Percentiles rank a stretch among this genome's conserved stretches.
Conservation (phyloP, 2,797 vertebrate species). For the Danio aesculapii region DNA sequence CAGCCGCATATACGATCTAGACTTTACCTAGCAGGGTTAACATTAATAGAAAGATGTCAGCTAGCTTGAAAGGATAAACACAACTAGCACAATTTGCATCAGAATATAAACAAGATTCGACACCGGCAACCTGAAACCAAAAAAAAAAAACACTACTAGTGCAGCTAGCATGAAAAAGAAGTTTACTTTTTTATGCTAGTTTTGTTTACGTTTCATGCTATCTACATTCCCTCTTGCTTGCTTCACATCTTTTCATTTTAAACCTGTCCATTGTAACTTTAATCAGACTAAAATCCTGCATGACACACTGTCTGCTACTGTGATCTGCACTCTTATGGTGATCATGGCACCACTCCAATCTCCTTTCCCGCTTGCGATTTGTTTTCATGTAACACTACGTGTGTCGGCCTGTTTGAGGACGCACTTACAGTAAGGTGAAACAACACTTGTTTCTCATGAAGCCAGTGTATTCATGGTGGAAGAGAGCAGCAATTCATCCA, state of each 20-base stretch:
- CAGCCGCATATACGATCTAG: too few relatives aligned
- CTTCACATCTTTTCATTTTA: background rate
- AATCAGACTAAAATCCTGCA: slow-evolving; percentile 14
- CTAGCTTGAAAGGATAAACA: too few relatives aligned
- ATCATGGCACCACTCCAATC: slow-evolving; percentile 15
- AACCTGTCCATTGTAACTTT: background rate
- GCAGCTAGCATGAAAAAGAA: too few relatives aligned
- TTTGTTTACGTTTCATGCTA: background rate
- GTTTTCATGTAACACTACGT: slow-evolving; percentile 10
- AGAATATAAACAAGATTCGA: too few relatives aligned
- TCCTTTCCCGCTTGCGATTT: slow-evolving; percentile 13
- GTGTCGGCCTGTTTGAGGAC: background rate
- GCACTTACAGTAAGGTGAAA: background rate
- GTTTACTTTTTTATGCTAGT: too few relatives aligned
- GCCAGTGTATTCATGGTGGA: background rate
- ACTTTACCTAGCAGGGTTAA: too few relatives aligned
- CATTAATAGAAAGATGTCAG: too few relatives aligned
- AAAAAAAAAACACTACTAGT: too few relatives aligned
- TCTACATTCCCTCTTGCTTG: background rate
- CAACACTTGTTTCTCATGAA: background rate
- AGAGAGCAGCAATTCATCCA: background rate
- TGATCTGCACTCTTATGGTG: slow-evolving; percentile 14
- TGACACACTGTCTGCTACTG: slow-evolving; percentile 1
- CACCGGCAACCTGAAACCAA: too few relatives aligned
- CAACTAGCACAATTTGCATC: too few relatives aligned